Evolutionary conservation across 2,113 vertebrate species (phyloP).

Genomic region (Lynx canadensis): DNA sequence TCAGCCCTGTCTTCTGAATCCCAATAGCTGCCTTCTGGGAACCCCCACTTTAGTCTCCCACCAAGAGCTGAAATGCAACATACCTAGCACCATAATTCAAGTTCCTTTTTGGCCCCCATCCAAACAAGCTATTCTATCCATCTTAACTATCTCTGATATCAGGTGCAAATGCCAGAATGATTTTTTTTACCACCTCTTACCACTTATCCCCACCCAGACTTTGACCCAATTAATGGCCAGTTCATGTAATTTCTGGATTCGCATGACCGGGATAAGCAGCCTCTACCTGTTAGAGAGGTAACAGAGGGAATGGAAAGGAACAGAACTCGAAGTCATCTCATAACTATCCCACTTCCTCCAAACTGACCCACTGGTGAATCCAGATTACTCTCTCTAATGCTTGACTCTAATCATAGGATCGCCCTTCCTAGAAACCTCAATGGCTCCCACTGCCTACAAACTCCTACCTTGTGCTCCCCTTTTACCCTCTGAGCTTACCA

Average conservation of each 20-base stretch:
- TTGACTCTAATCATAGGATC: background rate
- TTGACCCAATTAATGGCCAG: background rate
- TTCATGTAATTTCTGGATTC: background rate
- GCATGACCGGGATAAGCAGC: background rate
- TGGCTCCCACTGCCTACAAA: background rate
- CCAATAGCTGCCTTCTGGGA: background rate
- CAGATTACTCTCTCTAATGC: background rate
- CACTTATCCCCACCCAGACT: background rate
- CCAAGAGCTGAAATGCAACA: background rate
- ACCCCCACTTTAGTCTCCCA: background rate
- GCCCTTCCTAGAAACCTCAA: background rate
- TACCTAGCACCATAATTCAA: background rate
- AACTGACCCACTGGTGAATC: background rate
- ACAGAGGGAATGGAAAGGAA: background rate
- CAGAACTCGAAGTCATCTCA: background rate
- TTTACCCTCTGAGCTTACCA: background rate
- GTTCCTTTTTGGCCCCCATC: background rate
- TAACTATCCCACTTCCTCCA: background rate
- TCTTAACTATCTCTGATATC: background rate
- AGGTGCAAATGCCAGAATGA: background rate
- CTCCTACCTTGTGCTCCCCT: background rate
- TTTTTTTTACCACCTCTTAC: background rate
- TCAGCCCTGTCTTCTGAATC: too few species aligned
- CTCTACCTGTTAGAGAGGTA: background rate
- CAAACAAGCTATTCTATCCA: background rate